Evolutionary conservation across 1,140 invertebrate species (phyloP), one percentile per base, ranked within the genome.

Genomic region (Euwallacea fornicatus): DNA sequence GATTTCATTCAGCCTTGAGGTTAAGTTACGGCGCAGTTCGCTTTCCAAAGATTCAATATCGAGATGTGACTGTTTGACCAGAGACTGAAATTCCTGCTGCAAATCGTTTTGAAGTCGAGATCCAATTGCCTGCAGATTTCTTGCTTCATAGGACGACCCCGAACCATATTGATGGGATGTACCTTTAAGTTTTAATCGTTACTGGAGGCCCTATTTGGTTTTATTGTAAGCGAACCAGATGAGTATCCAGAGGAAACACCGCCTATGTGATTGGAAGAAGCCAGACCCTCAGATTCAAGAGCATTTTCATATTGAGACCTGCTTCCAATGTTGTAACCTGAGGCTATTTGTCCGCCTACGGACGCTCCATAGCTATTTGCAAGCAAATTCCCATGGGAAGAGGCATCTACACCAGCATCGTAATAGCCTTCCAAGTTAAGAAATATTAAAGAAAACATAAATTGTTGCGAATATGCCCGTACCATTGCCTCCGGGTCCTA

Each of bases 21-120:
- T 78, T 16, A 81, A 65, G 56, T 81, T 81, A 15, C 61, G 42
- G 11, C 71, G 69, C 54, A 81, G 62, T 71, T 81, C 79, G 13
- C 72, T 64, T 71, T 78, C 77, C 7, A 81, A 66, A 16, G 73
- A 33, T 55, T 67, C 46, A 42, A 74, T 67, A 64, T 76, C 72
- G 44, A 54, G 41, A 41, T 64, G 60, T 11, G 69, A 64, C 16
- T 74, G 66, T n/a, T 50, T 66, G 7, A 78, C 41, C 16, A 72
- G 73, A 7, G 66, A 13, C 50, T 77, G 74, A n/a, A 81, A 15
- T 63, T 81, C 77, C 8, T 73, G 68, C 15, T 76, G 69, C 55
- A 80, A 69, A 21, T 79, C 76, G 44, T 76, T 69, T 73, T 81
- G 75, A 15, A 78, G 59, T 11, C 63, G 62, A n/a, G 65, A 66